phyloP scores from a whole-genome alignment of 2,888 invertebrate genomes.

The Sinopyrophorus schimmeli region DNA sequence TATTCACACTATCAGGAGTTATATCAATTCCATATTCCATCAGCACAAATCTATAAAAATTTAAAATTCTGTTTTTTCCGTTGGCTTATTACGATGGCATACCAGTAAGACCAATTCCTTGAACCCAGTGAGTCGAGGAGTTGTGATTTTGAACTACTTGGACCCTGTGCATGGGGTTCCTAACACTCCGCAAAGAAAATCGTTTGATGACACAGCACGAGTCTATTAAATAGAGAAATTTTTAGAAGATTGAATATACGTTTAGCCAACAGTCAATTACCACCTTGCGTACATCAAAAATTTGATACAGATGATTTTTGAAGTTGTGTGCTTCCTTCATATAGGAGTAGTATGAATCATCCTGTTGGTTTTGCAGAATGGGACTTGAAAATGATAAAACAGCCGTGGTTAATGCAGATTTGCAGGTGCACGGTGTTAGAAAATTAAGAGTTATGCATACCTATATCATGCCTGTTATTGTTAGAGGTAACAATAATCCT shows the following conservation, averaged over 20 bases:
- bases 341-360: constrained; percentile 72
- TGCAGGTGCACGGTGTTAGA: constrained; percentile 65
- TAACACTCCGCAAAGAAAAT: too few relatives aligned
- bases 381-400: constrained; percentile 59
- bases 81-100: too few relatives aligned
- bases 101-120: too few relatives aligned
- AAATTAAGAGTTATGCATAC: constrained; percentile 68
- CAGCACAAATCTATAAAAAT: too few relatives aligned
- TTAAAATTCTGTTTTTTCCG: too few relatives aligned
- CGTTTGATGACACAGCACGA: too few relatives aligned
- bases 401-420: constrained; percentile 68
- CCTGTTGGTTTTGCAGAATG: constrained; percentile 74
- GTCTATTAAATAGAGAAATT: constrained; percentile 63
- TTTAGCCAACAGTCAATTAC: constrained; percentile 62
- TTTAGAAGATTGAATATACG: constrained; percentile 62
- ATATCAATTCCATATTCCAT: too few relatives aligned
- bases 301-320: constrained; percentile 70
- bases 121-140: too few relatives aligned
- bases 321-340: constrained; percentile 64
- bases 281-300: constrained; percentile 59
- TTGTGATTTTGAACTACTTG: too few relatives aligned
- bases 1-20: too few relatives aligned
- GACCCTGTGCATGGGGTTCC: too few relatives aligned
- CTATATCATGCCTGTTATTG: constrained; percentile 67
- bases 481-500: constrained; percentile 55